A percentile compares a stretch with the other conserved stretches of the same genome.
These are phyloP conservation scores for Myrmecobius fasciatus DNA, from an alignment of 2,113 vertebrate genomes.

Conservation along the genomic window DNA sequence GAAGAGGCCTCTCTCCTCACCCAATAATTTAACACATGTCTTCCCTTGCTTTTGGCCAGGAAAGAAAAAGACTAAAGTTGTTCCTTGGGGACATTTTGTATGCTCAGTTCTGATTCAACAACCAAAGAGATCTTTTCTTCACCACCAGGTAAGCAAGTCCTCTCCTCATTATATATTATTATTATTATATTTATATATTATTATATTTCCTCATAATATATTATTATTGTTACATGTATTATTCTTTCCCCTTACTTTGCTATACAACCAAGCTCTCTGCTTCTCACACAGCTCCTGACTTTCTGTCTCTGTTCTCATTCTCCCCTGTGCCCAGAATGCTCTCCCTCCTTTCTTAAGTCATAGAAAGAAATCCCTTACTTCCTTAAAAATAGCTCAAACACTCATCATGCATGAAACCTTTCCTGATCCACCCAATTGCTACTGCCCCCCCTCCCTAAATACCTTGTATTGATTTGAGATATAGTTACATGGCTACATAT, in stretches of 20 bases:
- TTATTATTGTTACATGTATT: not conserved
- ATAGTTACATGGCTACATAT: not conserved
- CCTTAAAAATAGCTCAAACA: not conserved
- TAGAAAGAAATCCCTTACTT: not conserved
- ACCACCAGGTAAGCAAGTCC: no score
- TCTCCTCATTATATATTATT: not conserved
- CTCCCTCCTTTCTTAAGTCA: not conserved
- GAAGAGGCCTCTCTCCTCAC: not conserved
- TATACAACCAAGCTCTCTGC: not conserved
- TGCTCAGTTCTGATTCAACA: no score
- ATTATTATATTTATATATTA: not conserved
- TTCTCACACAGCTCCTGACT: no score
- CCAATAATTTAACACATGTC: not conserved
- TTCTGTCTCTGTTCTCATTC: not conserved
- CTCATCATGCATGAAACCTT: not conserved
- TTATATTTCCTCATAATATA: not conserved
- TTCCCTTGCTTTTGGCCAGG: not conserved
- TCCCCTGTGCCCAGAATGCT: not conserved
- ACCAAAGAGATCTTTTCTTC: no score
- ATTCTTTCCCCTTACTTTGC: not conserved
- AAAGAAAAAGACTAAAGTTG: no score
- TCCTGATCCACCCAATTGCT: not conserved
- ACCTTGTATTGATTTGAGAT: not conserved
- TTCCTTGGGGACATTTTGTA: no score
- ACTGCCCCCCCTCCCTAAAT: not conserved